Percentiles rank a stretch among this genome's conserved stretches.
Evolutionary conservation across 2,888 invertebrate genomes (phyloP).

Genomic region (Sympetrum striolatum): DNA sequence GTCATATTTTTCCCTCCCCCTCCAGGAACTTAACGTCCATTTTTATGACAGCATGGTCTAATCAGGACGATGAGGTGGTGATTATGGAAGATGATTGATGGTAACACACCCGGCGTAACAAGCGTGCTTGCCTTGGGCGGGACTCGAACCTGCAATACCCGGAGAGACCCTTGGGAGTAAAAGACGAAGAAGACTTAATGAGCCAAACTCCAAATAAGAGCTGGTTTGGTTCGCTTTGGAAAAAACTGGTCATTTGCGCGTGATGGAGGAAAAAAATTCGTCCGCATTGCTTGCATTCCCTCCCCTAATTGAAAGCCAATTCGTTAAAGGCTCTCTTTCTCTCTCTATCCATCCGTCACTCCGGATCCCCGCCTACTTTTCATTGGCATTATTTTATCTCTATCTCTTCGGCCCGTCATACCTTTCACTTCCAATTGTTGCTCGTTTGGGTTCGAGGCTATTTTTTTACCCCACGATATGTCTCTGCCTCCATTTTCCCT

Average conservation of each 20-base stretch:
- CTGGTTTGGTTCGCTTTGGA: not conserved
- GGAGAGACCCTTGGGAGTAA: not conserved
- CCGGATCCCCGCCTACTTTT: not conserved
- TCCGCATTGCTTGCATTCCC: not conserved
- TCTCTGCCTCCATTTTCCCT: not conserved
- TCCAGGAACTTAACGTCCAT: constrained; percentile 9
- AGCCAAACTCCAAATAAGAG: not conserved
- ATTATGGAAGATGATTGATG: constrained; percentile 13
- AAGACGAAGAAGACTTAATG: not conserved
- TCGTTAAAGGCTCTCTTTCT: not conserved
- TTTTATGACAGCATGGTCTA: constrained; percentile 33
- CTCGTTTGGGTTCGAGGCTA: not conserved
- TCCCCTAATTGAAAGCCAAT: constrained; percentile 25
- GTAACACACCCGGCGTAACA: constrained; percentile 1
- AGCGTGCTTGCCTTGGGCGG: constrained; percentile 37
- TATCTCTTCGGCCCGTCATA: not conserved
- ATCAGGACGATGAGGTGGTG: constrained; percentile 41
- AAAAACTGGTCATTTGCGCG: constrained; percentile 9
- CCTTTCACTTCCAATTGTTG: not conserved
- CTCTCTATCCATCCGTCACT: not conserved
- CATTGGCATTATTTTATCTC: not conserved
- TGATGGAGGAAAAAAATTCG: not conserved
- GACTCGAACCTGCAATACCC: constrained; percentile 24
- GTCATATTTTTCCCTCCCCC: not conserved
- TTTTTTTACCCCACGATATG: not conserved